Evolutionary conservation across 2,797 vertebrate species (phyloP).

Genomic region (Aulostomus chinensis): DNA sequence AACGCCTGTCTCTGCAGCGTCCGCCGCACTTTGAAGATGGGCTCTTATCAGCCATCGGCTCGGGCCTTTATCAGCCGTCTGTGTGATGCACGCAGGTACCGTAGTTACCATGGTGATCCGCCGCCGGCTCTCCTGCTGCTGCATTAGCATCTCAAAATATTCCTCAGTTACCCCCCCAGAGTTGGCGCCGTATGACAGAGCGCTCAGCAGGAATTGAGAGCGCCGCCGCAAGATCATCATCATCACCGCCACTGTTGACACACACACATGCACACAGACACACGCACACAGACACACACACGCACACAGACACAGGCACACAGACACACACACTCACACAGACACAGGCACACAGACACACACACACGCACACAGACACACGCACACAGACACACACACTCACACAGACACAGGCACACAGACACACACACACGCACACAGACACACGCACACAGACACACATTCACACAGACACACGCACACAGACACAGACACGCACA

Average conservation of each 20-base stretch:
- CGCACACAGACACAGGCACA: too few relatives aligned
- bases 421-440: conserved; percentile 30
- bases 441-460: conserved; percentile 15
- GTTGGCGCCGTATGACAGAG: conserved; percentile 29
- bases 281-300: conserved; percentile 20
- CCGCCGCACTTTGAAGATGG: conserved; percentile 61
- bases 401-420: too few relatives aligned
- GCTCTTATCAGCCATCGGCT: conserved; percentile 59
- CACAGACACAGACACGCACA: too few relatives aligned
- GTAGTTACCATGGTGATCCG: conserved; percentile 69
- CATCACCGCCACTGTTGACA: conserved; percentile 44
- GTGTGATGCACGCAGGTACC: conserved; percentile 55
- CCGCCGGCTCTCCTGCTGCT: conserved; percentile 48
- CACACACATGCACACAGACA: conserved; percentile 12
- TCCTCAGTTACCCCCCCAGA: conserved; percentile 61
- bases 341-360: conserved; percentile 14
- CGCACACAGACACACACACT: conserved; percentile 19
- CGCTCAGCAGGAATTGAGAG: conserved; percentile 60
- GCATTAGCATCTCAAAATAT: conserved; percentile 73
- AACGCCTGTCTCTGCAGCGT: conserved; percentile 30
- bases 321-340: conserved; percentile 19
- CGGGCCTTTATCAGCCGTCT: conserved; percentile 37
- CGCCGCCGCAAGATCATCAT: conserved; percentile 29
- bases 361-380: conserved; percentile 14
- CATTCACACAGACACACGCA: conserved; percentile 1